Conservation (phyloP, 2,113 vertebrate genomes). For the Hypanus sabinus region DNA sequence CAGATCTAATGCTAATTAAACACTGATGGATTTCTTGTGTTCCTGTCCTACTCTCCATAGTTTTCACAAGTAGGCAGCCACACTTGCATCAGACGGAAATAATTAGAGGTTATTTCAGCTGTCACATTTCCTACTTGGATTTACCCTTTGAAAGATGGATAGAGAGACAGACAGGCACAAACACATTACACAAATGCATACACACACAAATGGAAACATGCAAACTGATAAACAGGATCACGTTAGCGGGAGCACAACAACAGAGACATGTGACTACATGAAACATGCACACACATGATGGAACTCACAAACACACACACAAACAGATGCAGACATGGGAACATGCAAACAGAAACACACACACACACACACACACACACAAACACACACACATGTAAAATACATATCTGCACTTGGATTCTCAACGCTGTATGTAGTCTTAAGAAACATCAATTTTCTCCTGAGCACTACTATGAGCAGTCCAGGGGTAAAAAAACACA, state of each 20-base stretch:
- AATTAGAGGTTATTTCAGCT: constrained; percentile 23
- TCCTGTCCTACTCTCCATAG: not conserved
- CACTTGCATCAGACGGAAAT: constrained; percentile 16
- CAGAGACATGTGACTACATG: too few relatives aligned
- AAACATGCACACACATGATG: not conserved
- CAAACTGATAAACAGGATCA: not conserved
- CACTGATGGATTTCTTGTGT: constrained; percentile 11
- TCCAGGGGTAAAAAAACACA: not conserved
- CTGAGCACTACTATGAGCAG: not conserved
- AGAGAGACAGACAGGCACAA: not conserved
- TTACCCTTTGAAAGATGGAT: constrained; percentile 9
- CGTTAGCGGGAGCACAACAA: not conserved
- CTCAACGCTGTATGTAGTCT: not conserved
- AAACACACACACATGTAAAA: not conserved
- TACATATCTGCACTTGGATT: not conserved
- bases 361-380: too few relatives aligned
- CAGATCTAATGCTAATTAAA: constrained; percentile 22
- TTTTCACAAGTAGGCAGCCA: constrained; percentile 12
- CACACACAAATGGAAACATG: not conserved
- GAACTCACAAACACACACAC: not conserved
- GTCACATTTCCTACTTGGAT: constrained; percentile 1
- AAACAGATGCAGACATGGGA: too few relatives aligned
- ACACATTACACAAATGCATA: not conserved
- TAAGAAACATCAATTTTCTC: not conserved
- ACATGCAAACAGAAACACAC: too few relatives aligned